Base-by-base conservation (phyloP, 2,888 invertebrate species). In the Artemia sp. region DNA sequence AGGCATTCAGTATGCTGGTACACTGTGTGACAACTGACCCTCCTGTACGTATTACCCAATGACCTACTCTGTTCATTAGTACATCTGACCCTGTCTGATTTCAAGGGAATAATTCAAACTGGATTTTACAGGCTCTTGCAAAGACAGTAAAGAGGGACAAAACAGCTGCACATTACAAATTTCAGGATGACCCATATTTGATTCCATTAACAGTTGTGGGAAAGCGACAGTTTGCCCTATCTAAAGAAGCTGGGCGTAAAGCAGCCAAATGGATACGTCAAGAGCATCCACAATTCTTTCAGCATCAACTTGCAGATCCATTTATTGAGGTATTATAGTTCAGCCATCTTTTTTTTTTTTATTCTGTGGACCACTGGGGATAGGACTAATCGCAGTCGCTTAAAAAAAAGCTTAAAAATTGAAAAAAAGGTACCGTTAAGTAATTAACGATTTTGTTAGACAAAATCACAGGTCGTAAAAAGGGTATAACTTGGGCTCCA, bases 111-210 rank as follows among this genome's bases (percentile, higher is more conserved):
- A 38, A 38, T 38, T 38, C 38, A 38, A 38, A 38, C 24, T 69
- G 24, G 52, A 70, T 38, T 71, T 73, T 72, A 58, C 70, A 81
- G 79, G 90, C 90, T 4, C 78, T 94, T 72, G 86, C 90, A 66
- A 83, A 83, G 72, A 92, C 92, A 0, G 84, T 90, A 8, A 83
- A 84, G n/a, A 80, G 84, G 66, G 93, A 93, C 78, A 84, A 85
- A 6, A 91, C 90, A 0, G 90, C 90, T n/a, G 83, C 90, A 5
- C 89, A 90, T 77, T 94, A 89, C 77, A 90, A 89, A 77, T 94
- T 86, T 77, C 89, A 90, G 75, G 94, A 95, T 82, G 95, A 95
- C 79, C 93, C 94, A 0, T 92, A 82, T 76, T 81, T 93, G 14
- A 87, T 87, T 73, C 93, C 93, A 0, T 78, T 81, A 71, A 89